Conservation (phyloP, 2,113 vertebrate species). For the Rhinogobius similis region DNA sequence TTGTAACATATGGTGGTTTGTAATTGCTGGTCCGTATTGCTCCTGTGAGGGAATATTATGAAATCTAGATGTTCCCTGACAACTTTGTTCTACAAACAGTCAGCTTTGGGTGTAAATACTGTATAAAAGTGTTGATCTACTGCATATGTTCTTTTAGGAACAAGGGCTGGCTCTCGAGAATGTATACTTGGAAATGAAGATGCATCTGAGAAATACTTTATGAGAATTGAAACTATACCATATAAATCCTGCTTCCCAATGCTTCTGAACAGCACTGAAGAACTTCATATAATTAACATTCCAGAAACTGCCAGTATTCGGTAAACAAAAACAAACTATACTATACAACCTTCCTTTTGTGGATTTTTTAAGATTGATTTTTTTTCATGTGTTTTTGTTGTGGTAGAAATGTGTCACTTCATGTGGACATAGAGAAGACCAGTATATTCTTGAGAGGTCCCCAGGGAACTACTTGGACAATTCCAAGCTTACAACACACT, state of each 20-base stretch:
- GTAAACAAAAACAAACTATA: slow-evolving; percentile 46
- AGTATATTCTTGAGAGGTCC: slow-evolving; percentile 73
- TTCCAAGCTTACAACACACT: slow-evolving; percentile 18
- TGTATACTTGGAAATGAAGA: slow-evolving; percentile 61
- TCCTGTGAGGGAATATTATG: too few relatives aligned
- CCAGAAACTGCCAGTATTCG: slow-evolving; percentile 51
- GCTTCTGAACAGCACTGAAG: background rate
- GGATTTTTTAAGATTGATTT: background rate
- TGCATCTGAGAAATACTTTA: slow-evolving; percentile 46
- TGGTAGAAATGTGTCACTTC: slow-evolving; percentile 69
- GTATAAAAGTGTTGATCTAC: background rate
- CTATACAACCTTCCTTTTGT: background rate
- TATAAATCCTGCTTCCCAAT: slow-evolving; percentile 55
- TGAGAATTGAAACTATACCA: background rate
- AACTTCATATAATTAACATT: slow-evolving; percentile 77
- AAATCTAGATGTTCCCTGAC: too few relatives aligned
- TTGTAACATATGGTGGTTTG: too few relatives aligned
- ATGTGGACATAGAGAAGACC: slow-evolving; percentile 4
- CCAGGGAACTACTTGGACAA: slow-evolving; percentile 68
- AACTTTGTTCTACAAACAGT: too few relatives aligned
- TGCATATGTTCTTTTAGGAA: slow-evolving; percentile 43
- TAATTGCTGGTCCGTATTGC: too few relatives aligned
- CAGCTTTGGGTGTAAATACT: too few relatives aligned
- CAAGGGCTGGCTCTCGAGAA: slow-evolving; percentile 4
- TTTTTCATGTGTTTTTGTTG: background rate